Evolutionary conservation across 2,113 vertebrate genomes (phyloP).

Genomic region (Phyllostomus discolor): DNA sequence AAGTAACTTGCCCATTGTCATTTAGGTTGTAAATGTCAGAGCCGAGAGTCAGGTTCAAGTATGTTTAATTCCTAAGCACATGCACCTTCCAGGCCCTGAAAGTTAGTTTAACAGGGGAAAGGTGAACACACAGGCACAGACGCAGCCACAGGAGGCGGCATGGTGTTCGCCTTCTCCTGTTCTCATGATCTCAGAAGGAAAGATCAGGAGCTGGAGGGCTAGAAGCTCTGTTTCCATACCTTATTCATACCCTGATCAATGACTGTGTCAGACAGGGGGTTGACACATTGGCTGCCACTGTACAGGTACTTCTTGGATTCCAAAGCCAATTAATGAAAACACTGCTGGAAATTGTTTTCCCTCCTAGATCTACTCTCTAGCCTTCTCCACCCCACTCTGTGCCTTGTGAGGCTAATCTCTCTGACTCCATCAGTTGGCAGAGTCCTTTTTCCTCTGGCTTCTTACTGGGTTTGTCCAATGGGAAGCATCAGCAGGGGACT

Average conservation of each 20-base stretch:
- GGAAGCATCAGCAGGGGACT: background rate
- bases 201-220: background rate
- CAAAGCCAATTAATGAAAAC: background rate
- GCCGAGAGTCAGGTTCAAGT: background rate
- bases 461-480: background rate
- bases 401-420: background rate
- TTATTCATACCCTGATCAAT: background rate
- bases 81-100: background rate
- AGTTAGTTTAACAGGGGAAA: background rate
- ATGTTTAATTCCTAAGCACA: background rate
- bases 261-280: background rate
- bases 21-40: slow-evolving; percentile 29
- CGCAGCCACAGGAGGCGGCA: background rate
- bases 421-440: background rate
- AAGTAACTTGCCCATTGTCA: background rate
- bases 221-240: background rate
- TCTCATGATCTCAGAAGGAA: background rate
- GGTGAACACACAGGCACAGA: background rate
- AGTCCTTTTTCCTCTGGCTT: background rate
- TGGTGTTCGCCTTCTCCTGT: background rate
- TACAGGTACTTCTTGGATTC: background rate
- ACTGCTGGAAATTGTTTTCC: background rate
- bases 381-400: background rate
- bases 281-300: background rate
- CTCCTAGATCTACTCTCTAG: background rate